Evolutionary conservation across 2,797 vertebrate species (phyloP), one percentile per base, ranked within the genome.

Genomic region (Ctenopoma multispine): DNA sequence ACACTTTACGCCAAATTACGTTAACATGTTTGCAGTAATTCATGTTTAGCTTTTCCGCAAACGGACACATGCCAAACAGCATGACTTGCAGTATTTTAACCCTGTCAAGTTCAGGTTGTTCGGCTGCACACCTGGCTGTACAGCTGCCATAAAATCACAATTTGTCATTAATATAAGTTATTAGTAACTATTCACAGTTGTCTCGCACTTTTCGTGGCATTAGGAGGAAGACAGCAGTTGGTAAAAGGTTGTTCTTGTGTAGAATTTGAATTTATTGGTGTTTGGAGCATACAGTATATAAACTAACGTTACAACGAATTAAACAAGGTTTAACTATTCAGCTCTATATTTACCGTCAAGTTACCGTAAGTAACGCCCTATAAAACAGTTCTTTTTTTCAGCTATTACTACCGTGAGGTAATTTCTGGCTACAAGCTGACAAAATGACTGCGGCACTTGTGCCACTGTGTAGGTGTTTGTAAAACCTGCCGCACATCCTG

Each of bases 391-490:
- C 17, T 43, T 31, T 53, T 0, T 10, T 29, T 18, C 27, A 10
- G 18, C 18, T 41, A 43, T 4, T 13, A 14, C 11, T 40, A 40
- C 14, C 38, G 13, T 40, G 38, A 43, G 14, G 17, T 24, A 1
- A 7, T 59, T 18, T 47, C 1, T 51, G 1, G 11, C 4, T 64
- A 41, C 46, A 55, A 20, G 29, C 29, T 9, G 48, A 17, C 44
- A 48, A 47, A 12, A 14, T 79, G 57, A 46, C 74, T 66, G 61
- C 66, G 47, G 50, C 48, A 0, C 17, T 34, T 1, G 59, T 59
- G 68, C 38, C 15, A 21, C 0, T 21, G 41, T 75, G 62, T 46
- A 49, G 51, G 58, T 57, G 47, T 10, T 54, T 61, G 41, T 9
- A 3, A 13, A 21, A 43, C 2, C 20, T 56, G 66, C 36, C 1